phyloP scores from a whole-genome alignment of 2,797 vertebrate genomes.

The Chelidonichthys spinosus region DNA sequence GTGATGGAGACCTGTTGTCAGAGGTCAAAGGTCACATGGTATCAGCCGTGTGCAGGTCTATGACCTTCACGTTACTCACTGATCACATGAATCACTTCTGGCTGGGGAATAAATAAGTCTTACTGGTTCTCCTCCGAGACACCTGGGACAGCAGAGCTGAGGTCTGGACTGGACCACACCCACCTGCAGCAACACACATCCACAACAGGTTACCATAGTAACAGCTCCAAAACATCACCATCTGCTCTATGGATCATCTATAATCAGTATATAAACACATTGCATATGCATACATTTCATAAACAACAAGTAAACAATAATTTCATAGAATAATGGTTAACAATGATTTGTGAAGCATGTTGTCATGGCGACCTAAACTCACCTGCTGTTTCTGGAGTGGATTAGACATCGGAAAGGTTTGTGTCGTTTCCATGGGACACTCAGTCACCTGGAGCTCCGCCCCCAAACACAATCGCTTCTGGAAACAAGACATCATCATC shows the following conservation, averaged over 20 bases:
- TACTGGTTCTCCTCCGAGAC: conserved; percentile 73
- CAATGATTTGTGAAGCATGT: too few species aligned
- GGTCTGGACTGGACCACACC: conserved; percentile 1
- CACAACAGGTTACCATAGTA: neutral
- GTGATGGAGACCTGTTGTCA: too few species aligned
- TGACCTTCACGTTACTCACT: too few species aligned
- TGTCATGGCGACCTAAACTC: neutral
- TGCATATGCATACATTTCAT: too few species aligned
- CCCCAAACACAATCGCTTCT: conserved; percentile 70
- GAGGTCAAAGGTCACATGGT: too few species aligned
- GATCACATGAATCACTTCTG: too few species aligned
- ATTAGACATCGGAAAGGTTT: conserved; percentile 11
- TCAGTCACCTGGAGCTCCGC: conserved; percentile 42
- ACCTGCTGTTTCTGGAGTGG: conserved; percentile 55
- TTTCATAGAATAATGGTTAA: too few species aligned
- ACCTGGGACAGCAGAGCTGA: conserved; percentile 56
- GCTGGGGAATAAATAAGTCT: neutral
- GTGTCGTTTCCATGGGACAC: conserved; percentile 64
- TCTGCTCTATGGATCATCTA: neutral
- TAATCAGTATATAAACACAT: too few species aligned
- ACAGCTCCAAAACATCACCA: too few species aligned
- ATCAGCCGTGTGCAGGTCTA: too few species aligned
- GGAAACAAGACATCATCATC: conserved; percentile 7
- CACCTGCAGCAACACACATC: neutral
- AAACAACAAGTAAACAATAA: too few species aligned